Evolutionary conservation across 2,113 vertebrate species (phyloP), one percentile per base, ranked within the genome.

Genomic region (Daphoenositta chrysoptera): DNA sequence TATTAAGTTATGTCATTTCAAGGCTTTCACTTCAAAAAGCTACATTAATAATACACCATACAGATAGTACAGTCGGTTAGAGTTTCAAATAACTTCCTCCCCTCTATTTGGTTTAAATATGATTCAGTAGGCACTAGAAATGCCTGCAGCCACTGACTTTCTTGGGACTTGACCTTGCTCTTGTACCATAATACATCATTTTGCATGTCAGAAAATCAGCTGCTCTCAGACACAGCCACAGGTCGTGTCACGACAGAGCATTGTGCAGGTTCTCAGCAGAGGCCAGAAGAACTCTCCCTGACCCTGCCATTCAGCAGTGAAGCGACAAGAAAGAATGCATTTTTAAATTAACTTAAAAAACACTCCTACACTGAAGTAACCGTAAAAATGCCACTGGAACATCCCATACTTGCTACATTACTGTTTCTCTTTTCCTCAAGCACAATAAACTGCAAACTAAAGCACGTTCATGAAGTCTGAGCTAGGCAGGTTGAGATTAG

Each of bases 51-150:
- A 97, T 80, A 98, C 97, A 98, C 97, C 97, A 98, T 97, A 98
- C 92, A 97, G 93, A 97, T 96, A 98, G 97, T 97, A 98, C 97
- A 98, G 97, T 95, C 75, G 76, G 91, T 98, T 96, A 97, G 86
- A 93, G 80, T 96, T 97, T 97, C 96, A 95, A 94, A 97, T 97
- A 92, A 94, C 90, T 95, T 97, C 90, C 87, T 98, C 96, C 94
- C 96, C 95, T 97, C 96, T 98, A 97, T 98, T 98, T 98, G 98
- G 97, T 97, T 97, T 98, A 72, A 97, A 95, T 97, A 92, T 90
- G 95, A 95, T 97, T 98, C 96, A 97, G 97, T 97, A 98, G 98
- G 98, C 98, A 98, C 98, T 98, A 98, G 96, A 97, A 97, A 98
- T 98, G 97, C 98, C 98, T 98, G 98, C 97, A 98, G 97, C 97